Conservation (phyloP, 2,113 vertebrate genomes). For the Pterocles burchelli region DNA sequence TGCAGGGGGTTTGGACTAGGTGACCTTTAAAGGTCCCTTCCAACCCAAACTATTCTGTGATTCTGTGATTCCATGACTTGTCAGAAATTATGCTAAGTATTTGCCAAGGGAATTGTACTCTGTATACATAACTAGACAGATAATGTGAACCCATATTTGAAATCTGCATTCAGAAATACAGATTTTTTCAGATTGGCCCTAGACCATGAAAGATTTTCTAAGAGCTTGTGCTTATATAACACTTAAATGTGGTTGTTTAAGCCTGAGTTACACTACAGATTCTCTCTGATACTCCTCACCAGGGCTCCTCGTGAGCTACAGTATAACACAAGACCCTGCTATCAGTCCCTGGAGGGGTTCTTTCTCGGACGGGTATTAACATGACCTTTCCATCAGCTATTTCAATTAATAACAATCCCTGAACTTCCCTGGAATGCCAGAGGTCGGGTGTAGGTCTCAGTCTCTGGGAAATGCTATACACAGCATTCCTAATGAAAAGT, state of each 20-base stretch:
- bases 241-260: background rate
- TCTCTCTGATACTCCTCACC: background rate
- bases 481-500: background rate
- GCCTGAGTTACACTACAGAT: background rate
- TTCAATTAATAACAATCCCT: background rate
- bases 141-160: background rate
- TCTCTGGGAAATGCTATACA: background rate
- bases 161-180: background rate
- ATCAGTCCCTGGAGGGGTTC: background rate
- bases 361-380: background rate
- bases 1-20: too few species aligned
- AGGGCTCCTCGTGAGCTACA: background rate
- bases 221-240: background rate
- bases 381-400: background rate
- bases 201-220: background rate
- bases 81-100: background rate
- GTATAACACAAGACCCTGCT: background rate
- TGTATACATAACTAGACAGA: background rate
- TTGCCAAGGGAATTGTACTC: background rate
- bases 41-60: too few species aligned
- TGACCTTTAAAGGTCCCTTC: too few species aligned
- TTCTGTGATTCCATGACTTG: background rate
- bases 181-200: background rate
- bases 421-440: background rate
- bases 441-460: background rate